Base-by-base conservation (phyloP, 2,888 invertebrate species). In the Pandemis corylana region DNA sequence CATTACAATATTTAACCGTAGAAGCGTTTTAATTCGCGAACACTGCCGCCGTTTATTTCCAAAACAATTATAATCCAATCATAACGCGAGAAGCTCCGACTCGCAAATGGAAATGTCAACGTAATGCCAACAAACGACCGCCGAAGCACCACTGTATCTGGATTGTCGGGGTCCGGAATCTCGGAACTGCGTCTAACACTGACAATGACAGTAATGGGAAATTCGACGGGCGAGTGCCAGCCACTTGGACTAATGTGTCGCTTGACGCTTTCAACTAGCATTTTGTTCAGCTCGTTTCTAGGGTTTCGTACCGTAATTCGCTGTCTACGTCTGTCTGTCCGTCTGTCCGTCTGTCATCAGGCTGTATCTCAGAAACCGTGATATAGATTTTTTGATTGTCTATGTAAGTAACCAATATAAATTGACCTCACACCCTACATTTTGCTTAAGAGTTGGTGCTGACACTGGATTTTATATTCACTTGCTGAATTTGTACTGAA, bases 71-170 rank as follows among this genome's bases (percentile, higher is more conserved):
- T 82, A 85, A 83, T 77, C 78, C 75, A 77, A 78, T 78, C 74
- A 77, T 77, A 71, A 68, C 75, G 71, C 62, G 71, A 68, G 82
- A 80, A 80, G 78, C 76, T 83, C 77, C 79, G 79, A 79, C 77
- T 76, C 73, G 77, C 81, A 80, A 84, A 84, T 84, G 79, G 81
- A 77, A 83, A 82, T 85, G 86, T 87, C 87, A 83, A 77, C 78
- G 76, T 87, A 87, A 87, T 87, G 80, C 81, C 78, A 76, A 87
- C 80, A 83, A 84, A 87, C 82, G 82, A 78, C 79, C 77, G 69
- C 79, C 77, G 65, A 74, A 69, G 59, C 20, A 20, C 69, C 73
- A 61, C 65, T 70, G 74, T 74, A 74, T 70, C 74, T 70, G 74
- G 74, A 74, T 75, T 62, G 71, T 71, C 44, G 49, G 65, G 46